These are phyloP conservation scores for Drosophila arawakana DNA, from an alignment of 1,140 invertebrate species.

Conservation along the genomic window DNA sequence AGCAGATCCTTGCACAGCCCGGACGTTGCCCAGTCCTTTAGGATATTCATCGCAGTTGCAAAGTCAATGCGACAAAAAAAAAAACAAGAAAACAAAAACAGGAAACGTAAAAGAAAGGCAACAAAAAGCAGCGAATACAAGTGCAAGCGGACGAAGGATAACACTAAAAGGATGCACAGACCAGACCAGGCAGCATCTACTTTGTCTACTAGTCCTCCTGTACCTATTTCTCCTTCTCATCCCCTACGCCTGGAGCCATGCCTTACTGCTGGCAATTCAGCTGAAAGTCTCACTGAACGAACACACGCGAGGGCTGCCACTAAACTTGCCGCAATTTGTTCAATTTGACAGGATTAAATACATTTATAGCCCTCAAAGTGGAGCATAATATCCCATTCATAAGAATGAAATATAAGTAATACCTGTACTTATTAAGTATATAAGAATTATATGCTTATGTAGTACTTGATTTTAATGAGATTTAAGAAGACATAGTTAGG, in stretches of 20 bases:
- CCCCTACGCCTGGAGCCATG: neutral
- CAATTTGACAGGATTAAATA: too few species aligned
- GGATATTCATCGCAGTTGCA: conserved; percentile 36
- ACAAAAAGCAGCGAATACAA: conserved; percentile 11
- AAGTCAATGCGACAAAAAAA: conserved; percentile 52
- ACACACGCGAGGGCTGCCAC: conserved; percentile 17
- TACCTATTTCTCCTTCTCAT: too few species aligned
- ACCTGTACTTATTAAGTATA: too few species aligned
- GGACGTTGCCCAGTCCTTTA: conserved; percentile 30
- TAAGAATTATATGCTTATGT: too few species aligned
- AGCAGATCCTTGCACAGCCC: conserved; percentile 2
- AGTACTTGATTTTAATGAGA: too few species aligned
- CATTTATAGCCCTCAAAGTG: too few species aligned
- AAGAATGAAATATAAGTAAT: too few species aligned
- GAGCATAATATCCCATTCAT: too few species aligned
- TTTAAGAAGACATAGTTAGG: too few species aligned
- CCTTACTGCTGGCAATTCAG: conserved; percentile 23
- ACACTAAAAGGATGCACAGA: conserved; percentile 15
- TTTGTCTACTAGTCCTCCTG: too few species aligned
- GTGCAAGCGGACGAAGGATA: conserved; percentile 39
- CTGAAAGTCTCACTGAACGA: conserved; percentile 55
- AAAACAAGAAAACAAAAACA: conserved; percentile 1
- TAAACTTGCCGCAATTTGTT: neutral
- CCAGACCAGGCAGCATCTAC: too few species aligned
- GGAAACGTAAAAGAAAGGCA: neutral